A percentile compares a stretch with the other conserved stretches of the same genome.
Evolutionary conservation across 2,888 invertebrate genomes (phyloP).

Genomic region (Drosophila neotestacea): DNA sequence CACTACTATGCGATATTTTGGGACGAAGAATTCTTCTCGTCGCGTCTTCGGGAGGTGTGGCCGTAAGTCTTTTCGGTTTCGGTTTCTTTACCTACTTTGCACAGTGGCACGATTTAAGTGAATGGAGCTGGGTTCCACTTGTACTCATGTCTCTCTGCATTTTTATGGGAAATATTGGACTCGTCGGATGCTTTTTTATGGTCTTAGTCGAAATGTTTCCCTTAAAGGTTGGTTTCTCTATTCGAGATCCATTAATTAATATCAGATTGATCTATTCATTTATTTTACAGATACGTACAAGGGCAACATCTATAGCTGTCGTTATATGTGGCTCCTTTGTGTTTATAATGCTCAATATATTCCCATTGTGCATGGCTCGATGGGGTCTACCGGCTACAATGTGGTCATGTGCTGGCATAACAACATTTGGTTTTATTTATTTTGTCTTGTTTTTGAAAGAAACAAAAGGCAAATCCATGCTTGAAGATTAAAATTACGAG

Average conservation of each 20-base stretch:
- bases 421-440: slow-evolving; percentile 66
- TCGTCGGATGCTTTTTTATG: slow-evolving; percentile 81
- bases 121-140: slow-evolving; percentile 79
- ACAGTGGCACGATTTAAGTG: slow-evolving; percentile 48
- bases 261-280: not conserved
- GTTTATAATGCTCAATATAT: slow-evolving; percentile 76
- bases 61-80: slow-evolving; percentile 70
- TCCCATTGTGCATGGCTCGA: slow-evolving; percentile 72
- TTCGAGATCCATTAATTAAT: not conserved
- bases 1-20: slow-evolving; percentile 77
- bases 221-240: slow-evolving; percentile 68
- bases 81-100: slow-evolving; percentile 73
- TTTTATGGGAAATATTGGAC: slow-evolving; percentile 80
- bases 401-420: slow-evolving; percentile 67
- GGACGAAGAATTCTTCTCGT: slow-evolving; percentile 81
- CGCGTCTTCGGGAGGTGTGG: slow-evolving; percentile 74
- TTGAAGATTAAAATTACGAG: slow-evolving; percentile 48
- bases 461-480: slow-evolving; percentile 78
- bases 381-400: slow-evolving; percentile 71
- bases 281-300: slow-evolving; percentile 74
- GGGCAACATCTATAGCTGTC: slow-evolving; percentile 72
- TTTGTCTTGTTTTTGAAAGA: slow-evolving; percentile 72
- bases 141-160: slow-evolving; percentile 79
- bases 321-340: slow-evolving; percentile 67
- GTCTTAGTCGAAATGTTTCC: slow-evolving; percentile 83